Base-by-base conservation (phyloP, 2,888 invertebrate species). In the Ariolimax columbianus region DNA sequence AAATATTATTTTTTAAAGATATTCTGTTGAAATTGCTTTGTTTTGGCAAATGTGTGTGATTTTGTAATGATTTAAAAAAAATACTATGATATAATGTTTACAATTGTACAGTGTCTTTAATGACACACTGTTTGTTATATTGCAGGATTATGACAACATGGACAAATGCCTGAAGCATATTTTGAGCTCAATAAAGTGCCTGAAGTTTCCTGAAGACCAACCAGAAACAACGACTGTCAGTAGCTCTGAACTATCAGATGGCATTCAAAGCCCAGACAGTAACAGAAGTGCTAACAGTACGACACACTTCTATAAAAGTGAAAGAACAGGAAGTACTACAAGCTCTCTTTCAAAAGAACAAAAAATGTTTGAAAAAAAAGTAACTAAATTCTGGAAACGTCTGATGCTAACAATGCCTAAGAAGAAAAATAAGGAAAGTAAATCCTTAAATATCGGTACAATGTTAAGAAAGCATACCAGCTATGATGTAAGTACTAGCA, bases 321-420 rank as follows among this genome's bases (percentile, higher is more conserved):
- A 0, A 2, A 70, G n/a, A 51, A 17, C 51, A 17, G n/a, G n/a
- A n/a, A 30, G 19, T 38, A 73, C 26, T 38, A 40, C 38, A 40
- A 17, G 11, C n/a, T 36, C 40, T 17, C 0, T 23, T 33, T n/a
- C 51, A 9, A 68, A 83, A 78, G 51, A 83, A 51, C 26, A n/a
- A 55, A 30, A 63, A 19, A 70, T 77, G 55, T 59, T 14, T 51
- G 73, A 73, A 26, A 81, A 81, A 43, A 77, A 51, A 17, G 63
- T 40, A 38, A 77, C 55, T 6, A 85, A 79, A 30, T 85, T 85
- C 79, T 80, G 85, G 81, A 66, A 85, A 33, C 63, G 66, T 36
- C 36, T 85, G 30, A 47, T 47, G 33, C 85, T 85, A 7, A 77
- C 75, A 14, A 85, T 85, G 85, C 85, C 85, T 19, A 85, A 85